Evolutionary conservation across 2,888 invertebrate species (phyloP).

Genomic region (Netelia fuscicornis): DNA sequence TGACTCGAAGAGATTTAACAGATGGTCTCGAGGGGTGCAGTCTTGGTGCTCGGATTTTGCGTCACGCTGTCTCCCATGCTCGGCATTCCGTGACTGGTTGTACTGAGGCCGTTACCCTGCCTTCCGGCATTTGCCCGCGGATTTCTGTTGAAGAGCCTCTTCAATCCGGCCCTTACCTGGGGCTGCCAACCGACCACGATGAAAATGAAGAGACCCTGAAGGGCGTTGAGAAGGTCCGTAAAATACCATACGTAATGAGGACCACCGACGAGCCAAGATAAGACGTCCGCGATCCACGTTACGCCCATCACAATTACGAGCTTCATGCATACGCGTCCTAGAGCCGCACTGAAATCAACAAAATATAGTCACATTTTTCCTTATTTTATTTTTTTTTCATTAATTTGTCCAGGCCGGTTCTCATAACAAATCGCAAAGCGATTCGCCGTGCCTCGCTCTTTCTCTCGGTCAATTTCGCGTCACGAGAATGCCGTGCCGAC

Average conservation of each 20-base stretch:
- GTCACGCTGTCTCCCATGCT: conserved; percentile 92
- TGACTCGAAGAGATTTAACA: conserved; percentile 81
- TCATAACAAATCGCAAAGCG: too few relatives aligned
- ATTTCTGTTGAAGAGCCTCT: conserved; percentile 88
- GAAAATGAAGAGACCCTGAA: conserved; percentile 95
- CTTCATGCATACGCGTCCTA: conserved; percentile 94
- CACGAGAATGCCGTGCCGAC: too few relatives aligned
- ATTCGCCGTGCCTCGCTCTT: too few relatives aligned
- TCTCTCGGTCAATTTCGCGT: too few relatives aligned
- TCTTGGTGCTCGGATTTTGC: conserved; percentile 88
- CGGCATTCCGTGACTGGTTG: conserved; percentile 92
- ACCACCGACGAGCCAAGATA: conserved; percentile 94
- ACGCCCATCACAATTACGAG: conserved; percentile 93
- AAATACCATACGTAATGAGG: conserved; percentile 93
- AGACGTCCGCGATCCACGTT: conserved; percentile 92
- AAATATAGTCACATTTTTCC: neutral
- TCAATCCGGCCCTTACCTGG: conserved; percentile 90
- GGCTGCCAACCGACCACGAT: conserved; percentile 96
- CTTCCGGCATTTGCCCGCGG: conserved; percentile 86
- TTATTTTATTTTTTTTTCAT: neutral
- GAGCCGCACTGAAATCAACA: conserved; percentile 88
- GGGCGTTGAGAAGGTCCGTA: conserved; percentile 93
- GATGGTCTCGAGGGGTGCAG: conserved; percentile 87
- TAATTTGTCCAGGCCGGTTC: neutral
- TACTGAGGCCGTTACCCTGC: conserved; percentile 89